phyloP scores from a whole-genome alignment of 2,888 invertebrate genomes.

The Podotricha telesiphe region DNA sequence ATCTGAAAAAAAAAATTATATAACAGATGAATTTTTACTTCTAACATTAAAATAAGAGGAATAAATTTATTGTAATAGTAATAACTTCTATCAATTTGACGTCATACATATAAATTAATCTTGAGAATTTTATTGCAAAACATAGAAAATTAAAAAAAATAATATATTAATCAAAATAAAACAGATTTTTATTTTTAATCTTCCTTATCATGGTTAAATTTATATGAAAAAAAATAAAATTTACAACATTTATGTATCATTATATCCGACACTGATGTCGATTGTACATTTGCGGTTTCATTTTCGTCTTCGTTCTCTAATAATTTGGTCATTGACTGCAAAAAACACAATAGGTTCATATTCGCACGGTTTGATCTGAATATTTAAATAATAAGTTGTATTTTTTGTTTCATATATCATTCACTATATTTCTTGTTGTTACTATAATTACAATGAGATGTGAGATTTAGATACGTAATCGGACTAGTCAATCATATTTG shows the following conservation, averaged over 20 bases:
- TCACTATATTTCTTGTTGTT: conserved; percentile 27
- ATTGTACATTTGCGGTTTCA: conserved; percentile 42
- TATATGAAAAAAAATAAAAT: background rate
- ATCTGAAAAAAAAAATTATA: too few species aligned
- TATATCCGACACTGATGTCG: conserved; percentile 24
- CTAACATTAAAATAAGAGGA: too few species aligned
- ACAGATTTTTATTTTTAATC: background rate
- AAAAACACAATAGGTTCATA: conserved; percentile 25
- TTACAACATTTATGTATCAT: conserved; percentile 28
- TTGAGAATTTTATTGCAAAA: background rate
- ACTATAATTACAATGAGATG: conserved; percentile 39
- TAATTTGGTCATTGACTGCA: conserved; percentile 43
- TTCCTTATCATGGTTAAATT: background rate
- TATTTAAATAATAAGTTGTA: conserved; percentile 22
- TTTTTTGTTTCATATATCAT: conserved; percentile 14
- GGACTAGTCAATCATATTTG: conserved; percentile 30
- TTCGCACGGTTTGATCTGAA: conserved; percentile 29
- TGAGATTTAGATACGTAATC: conserved; percentile 33
- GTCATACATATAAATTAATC: background rate
- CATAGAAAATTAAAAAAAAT: background rate
- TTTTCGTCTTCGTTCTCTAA: conserved; percentile 38
- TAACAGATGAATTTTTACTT: too few species aligned
- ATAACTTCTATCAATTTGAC: too few species aligned
- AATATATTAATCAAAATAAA: background rate
- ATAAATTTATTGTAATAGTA: too few species aligned